Conservation (phyloP, 2,113 vertebrate species). For the Pseudopipra pipra region DNA sequence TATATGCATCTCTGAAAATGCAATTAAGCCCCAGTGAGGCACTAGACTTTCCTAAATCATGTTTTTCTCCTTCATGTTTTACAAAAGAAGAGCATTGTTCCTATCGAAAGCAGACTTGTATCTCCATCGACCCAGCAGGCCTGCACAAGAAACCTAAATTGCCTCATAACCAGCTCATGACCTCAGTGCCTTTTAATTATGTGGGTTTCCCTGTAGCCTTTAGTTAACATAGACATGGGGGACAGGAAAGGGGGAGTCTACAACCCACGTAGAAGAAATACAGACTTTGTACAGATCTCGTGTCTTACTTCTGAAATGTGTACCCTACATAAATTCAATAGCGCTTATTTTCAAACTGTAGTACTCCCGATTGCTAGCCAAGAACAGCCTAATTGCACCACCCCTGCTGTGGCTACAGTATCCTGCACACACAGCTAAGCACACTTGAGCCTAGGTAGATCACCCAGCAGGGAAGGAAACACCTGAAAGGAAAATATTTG, state of each 20-base stretch:
- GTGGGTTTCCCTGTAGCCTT: conserved; percentile 46
- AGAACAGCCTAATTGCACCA: background rate
- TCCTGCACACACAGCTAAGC: background rate
- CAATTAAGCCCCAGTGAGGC: conserved; percentile 79
- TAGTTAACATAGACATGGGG: background rate
- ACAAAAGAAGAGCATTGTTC: conserved; percentile 73
- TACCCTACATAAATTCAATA: background rate
- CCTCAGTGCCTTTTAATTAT: conserved; percentile 68
- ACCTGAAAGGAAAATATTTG: background rate
- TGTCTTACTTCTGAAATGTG: background rate
- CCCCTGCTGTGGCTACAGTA: background rate
- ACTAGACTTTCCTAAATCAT: conserved; percentile 52
- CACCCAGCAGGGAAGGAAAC: background rate
- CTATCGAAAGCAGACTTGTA: conserved; percentile 39
- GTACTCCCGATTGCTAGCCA: background rate
- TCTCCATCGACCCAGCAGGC: conserved; percentile 61
- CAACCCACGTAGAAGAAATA: background rate
- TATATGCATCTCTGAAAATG: conserved; percentile 74
- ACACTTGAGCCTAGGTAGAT: background rate
- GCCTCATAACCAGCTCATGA: conserved; percentile 71
- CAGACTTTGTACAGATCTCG: background rate
- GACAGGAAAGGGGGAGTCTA: background rate
- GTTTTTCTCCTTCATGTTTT: conserved; percentile 56
- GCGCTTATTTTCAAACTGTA: background rate
- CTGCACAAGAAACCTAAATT: conserved; percentile 68